These are phyloP conservation scores for Pyrrhia umbra DNA, from an alignment of 2,888 invertebrate genomes.

Conservation along the genomic window DNA sequence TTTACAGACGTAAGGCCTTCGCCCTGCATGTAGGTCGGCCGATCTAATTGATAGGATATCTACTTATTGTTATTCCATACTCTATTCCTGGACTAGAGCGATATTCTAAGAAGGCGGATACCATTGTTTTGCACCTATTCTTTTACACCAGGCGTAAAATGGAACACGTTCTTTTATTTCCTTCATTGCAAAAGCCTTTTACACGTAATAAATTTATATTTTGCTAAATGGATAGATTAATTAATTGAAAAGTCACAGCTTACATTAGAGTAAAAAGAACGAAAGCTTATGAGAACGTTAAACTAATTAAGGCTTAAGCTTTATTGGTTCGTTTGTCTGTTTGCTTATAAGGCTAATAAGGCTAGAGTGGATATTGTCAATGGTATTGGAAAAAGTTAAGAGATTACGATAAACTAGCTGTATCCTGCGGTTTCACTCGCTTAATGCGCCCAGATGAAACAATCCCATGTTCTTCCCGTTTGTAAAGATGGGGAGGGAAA, in stretches of 20 bases:
- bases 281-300: neutral
- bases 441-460: too few species aligned
- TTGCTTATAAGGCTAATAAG: too few species aligned
- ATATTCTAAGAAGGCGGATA: constrained; percentile 27
- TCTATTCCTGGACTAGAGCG: constrained; percentile 27
- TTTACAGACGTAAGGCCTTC: constrained; percentile 19
- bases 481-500: too few species aligned
- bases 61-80: constrained; percentile 39
- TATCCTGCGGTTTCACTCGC: too few species aligned
- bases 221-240: neutral
- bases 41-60: constrained; percentile 46
- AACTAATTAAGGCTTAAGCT: neutral
- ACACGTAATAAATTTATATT: neutral
- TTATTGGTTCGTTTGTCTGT: neutral
- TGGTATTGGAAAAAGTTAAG: too few species aligned
- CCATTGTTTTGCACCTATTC: neutral
- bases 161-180: neutral
- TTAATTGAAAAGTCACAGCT: neutral
- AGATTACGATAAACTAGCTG: too few species aligned
- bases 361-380: too few species aligned
- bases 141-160: neutral
- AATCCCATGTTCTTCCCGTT: too few species aligned
- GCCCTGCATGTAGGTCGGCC: constrained; percentile 20
- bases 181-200: neutral
- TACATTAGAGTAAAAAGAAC: neutral